Evolutionary conservation across 64 coral and sea anemone species (phyloP), one percentile per base, ranked within the genome.

Genomic region (Astreopora myriophthalma): DNA sequence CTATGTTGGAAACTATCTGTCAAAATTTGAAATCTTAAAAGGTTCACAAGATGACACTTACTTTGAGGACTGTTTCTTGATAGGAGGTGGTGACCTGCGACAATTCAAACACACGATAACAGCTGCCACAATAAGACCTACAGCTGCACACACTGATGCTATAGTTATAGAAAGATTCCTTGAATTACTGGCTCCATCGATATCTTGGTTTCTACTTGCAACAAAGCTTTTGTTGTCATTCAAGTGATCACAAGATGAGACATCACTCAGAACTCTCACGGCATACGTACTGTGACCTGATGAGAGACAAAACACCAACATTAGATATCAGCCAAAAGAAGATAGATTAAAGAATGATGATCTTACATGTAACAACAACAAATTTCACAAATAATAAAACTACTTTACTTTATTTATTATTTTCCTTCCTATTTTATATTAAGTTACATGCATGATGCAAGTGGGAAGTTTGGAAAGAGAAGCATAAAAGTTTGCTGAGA

Each of bases 91-190:
- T 65, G 90, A 37, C 20, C 35, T 88, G n/a, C 90, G 46, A 77
- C 90, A 96, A 64, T 84, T 92, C 35, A 90, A 85, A 52, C 94
- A 96, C 20, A 96, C 94, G 14, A 96, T 12, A 19, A 96, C 35
- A 28, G 85, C 94, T 35, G 94, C 94, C 0, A 68, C 86, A 42
- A 88, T 74, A 12, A 96, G 90, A 25, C 90, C 90, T 3, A 96
- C 58, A 28, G 88, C 90, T 33, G 94, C 94, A 78, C 94, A 96
- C 30, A 92, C 68, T 52, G 85, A 96, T 20, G 34, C 75, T 8
- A 96, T 37, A 6, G 94, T 96, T 3, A 96, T 71, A 14, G 94
- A 90, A 52, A 96, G 8, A 77, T 92, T 73, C 25, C 83, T 85
- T 86, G 55, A 32, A 92, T 9, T 36, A 48, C 25, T 25, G 30